Evolutionary conservation across 1,140 invertebrate species (phyloP), one percentile per base, ranked within the genome.

Genomic region (Scaptomyza hsui): DNA sequence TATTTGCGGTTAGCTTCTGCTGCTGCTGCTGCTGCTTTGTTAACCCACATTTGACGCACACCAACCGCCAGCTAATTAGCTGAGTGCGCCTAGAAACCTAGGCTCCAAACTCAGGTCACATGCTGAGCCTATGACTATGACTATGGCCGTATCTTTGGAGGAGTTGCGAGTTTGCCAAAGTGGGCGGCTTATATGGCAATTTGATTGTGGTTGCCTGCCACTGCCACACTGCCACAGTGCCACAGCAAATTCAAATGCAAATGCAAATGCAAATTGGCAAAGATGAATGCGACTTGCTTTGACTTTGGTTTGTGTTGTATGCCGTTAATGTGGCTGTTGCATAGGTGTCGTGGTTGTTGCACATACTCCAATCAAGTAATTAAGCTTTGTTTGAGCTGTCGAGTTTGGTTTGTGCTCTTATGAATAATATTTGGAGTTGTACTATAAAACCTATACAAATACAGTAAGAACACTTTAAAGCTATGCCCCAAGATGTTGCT

Each of bases 31-130:
- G 47, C 24, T 48, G 48, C 55, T 44, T 67, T 72, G 70, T 79
- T 89, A 81, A 69, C 86, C 86, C 78, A 86, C 86, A 89, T 89
- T 89, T 89, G 64, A 81, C 69, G 85, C 74, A 70, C 41, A 70
- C 48, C 68, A 72, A 60, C 32, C 64, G 75, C 60, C 39, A 62
- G 70, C 86, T 89, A 89, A 89, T 89, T 89, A 89, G 88, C 55
- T 76, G 82, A 89, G 63, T 79, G 75, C 55, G 63, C 63, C 55
- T 35, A 12, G 9, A 48, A 55, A 18, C 12, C 32, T 1, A 37
- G 16, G 15, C 9, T 15, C 2, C 18, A 19, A 51, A 15, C 41
- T 16, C 55, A 21, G 12, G 18, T 21, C 12, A 10, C 10, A 19
- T 45, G 7, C 32, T 47, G 35, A 32, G 45, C 29, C 45, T 35